Conservation (phyloP, 2,888 invertebrate species). For the Oxytorus armatus region DNA sequence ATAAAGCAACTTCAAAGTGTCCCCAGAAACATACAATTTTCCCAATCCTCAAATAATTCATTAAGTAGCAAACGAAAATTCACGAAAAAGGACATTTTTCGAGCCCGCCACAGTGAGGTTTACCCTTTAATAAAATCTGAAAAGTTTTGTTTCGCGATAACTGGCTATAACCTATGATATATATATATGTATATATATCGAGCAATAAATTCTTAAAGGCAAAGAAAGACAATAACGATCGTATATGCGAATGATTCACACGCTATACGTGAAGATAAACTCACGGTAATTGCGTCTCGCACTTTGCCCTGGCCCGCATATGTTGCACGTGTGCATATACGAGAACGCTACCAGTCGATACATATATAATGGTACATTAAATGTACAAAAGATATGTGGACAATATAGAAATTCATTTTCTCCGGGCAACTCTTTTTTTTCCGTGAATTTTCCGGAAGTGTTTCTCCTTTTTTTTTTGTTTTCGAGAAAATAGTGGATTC, state of each 20-base stretch:
- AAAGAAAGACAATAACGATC: constrained; percentile 77
- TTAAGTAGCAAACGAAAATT: too few relatives aligned
- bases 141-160: constrained; percentile 37
- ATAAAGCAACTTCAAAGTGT: too few relatives aligned
- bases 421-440: neutral
- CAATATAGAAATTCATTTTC: neutral
- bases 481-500: neutral
- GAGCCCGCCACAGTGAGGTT: too few relatives aligned
- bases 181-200: constrained; percentile 27
- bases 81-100: too few relatives aligned
- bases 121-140: neutral
- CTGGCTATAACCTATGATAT: neutral
- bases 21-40: too few relatives aligned
- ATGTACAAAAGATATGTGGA: neutral
- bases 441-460: neutral
- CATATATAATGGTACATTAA: constrained; percentile 10
- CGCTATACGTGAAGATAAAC: constrained; percentile 79
- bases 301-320: constrained; percentile 79
- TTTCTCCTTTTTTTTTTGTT: neutral
- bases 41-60: too few relatives aligned
- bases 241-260: constrained; percentile 78
- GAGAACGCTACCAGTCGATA: constrained; percentile 18
- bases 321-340: constrained; percentile 74
- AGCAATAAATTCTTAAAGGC: constrained; percentile 55
- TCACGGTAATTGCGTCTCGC: constrained; percentile 82